phyloP scores from a whole-genome alignment of 2,888 invertebrate genomes.

The Napeogenes inachia region DNA sequence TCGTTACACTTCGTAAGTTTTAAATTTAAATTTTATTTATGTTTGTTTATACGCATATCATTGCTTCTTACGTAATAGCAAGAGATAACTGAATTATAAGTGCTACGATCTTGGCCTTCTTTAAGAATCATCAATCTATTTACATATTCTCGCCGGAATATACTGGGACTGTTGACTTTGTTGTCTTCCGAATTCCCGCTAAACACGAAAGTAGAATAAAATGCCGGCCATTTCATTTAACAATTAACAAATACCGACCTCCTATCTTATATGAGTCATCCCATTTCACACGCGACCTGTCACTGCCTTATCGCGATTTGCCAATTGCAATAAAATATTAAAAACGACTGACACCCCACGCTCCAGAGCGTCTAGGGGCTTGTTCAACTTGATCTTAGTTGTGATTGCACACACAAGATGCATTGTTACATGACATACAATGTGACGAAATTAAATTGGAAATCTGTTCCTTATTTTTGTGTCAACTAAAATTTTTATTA shows the following conservation, averaged over 20 bases:
- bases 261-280: slow-evolving; percentile 38
- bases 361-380: slow-evolving; percentile 9
- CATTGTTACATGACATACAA: slow-evolving; percentile 7
- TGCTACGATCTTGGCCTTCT: too few relatives aligned
- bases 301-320: slow-evolving; percentile 50
- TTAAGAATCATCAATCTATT: too few relatives aligned
- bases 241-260: slow-evolving; percentile 10
- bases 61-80: too few relatives aligned
- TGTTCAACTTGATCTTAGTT: slow-evolving; percentile 29
- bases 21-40: too few relatives aligned
- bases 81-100: too few relatives aligned
- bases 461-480: neutral
- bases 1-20: too few relatives aligned
- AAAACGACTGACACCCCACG: slow-evolving; percentile 31
- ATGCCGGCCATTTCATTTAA: slow-evolving; percentile 3
- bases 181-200: too few relatives aligned
- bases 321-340: slow-evolving; percentile 45
- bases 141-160: too few relatives aligned
- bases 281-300: slow-evolving; percentile 47
- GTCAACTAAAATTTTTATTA: neutral
- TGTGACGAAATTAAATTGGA: neutral
- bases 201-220: too few relatives aligned
- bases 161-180: too few relatives aligned
- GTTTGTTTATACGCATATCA: too few relatives aligned
- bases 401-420: slow-evolving; percentile 20